Evolutionary conservation across 2,113 vertebrate species (phyloP).

Genomic region (Oncorhynchus kisutch): DNA sequence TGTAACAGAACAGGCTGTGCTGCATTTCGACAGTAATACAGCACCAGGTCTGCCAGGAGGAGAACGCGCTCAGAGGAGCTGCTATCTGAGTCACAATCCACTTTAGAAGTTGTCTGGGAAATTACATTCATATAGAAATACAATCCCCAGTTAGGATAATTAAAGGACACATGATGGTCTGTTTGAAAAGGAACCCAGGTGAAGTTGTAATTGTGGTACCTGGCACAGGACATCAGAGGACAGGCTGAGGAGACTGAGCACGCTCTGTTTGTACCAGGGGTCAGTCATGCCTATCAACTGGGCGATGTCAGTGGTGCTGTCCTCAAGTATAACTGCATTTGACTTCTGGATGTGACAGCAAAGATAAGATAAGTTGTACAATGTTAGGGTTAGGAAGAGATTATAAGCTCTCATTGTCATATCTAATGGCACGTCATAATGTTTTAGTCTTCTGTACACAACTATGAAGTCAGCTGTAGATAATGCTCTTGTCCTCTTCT

Average conservation of each 20-base stretch:
- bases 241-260: conserved; percentile 86
- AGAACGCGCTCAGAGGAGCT: conserved; percentile 66
- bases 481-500: background rate
- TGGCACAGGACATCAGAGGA: conserved; percentile 85
- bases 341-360: conserved; percentile 33
- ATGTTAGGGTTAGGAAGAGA: too few species aligned
- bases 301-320: conserved; percentile 84
- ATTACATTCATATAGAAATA: background rate
- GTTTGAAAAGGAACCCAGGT: background rate
- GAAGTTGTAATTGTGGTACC: conserved; percentile 61
- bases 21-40: conserved; percentile 92
- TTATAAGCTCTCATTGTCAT: too few species aligned
- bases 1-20: conserved; percentile 83
- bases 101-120: conserved; percentile 70
- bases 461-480: background rate
- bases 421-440: too few species aligned
- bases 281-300: conserved; percentile 88
- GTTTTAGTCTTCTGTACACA: too few species aligned
- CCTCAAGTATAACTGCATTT: conserved; percentile 40
- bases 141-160: too few species aligned
- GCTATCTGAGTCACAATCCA: conserved; percentile 47
- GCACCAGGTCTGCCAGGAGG: conserved; percentile 90
- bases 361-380: background rate
- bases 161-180: too few species aligned
- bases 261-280: conserved; percentile 92